Percentiles rank a stretch among this genome's conserved stretches.
These are phyloP conservation scores for Linnaemya tessellans DNA, from an alignment of 2,888 invertebrate species.

Conservation along the genomic window DNA sequence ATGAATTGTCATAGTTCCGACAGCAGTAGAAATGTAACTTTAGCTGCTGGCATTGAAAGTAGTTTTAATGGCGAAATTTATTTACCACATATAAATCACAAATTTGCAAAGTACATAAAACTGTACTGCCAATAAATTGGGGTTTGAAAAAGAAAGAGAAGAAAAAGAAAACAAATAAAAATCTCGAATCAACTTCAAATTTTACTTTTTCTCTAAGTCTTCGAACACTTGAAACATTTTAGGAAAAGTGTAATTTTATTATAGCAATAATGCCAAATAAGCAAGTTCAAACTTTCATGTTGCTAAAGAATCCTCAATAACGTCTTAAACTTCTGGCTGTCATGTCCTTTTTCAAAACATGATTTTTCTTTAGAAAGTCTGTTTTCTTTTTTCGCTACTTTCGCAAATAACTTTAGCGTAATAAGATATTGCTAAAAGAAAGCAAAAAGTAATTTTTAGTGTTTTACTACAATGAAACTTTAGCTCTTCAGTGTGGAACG, in stretches of 20 bases:
- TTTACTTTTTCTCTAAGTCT: neutral
- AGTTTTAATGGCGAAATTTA: too few relatives aligned
- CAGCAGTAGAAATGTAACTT: too few relatives aligned
- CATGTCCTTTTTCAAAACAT: constrained; percentile 14
- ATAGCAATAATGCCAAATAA: constrained; percentile 25
- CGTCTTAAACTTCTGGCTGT: constrained; percentile 24
- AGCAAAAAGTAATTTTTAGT: constrained; percentile 39
- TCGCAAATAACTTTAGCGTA: constrained; percentile 1
- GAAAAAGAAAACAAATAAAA: neutral
- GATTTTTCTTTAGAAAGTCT: constrained; percentile 13
- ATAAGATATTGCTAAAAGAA: constrained; percentile 14
- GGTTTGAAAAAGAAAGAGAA: neutral
- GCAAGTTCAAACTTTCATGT: constrained; percentile 32
- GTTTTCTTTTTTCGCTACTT: neutral
- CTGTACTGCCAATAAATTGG: neutral
- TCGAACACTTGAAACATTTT: constrained; percentile 13
- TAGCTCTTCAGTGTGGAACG: neutral
- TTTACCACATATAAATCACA: too few relatives aligned
- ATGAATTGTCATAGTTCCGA: too few relatives aligned
- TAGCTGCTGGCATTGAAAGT: too few relatives aligned
- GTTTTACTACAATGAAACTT: neutral
- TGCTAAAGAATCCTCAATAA: neutral
- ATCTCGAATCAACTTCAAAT: neutral
- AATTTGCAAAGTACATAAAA: neutral
- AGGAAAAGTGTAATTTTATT: neutral